phyloP scores from a whole-genome alignment of 37 sponge, comb jelly and placozoan genomes.

The Dysidea cf. avara region DNA sequence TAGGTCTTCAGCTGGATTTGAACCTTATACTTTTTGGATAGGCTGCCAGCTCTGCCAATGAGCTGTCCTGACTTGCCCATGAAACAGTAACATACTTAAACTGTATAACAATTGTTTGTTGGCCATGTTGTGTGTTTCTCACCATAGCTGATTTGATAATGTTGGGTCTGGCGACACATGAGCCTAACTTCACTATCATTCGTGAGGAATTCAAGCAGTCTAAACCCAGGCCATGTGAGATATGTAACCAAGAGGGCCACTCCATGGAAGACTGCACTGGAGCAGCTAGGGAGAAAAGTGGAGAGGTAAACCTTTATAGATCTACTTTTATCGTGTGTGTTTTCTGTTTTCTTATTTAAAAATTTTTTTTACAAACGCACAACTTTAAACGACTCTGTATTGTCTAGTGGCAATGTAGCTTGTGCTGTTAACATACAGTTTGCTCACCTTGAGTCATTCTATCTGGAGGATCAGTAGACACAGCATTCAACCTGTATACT shows the following conservation, averaged over 20 bases:
- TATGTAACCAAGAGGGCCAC: conserved; percentile 93
- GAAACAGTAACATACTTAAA: too few species aligned
- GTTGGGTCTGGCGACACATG: conserved; percentile 98
- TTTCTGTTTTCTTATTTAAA: neutral
- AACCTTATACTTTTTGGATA: too few species aligned
- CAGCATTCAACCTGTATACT: too few species aligned
- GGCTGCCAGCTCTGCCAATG: too few species aligned
- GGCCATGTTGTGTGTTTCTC: too few species aligned
- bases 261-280: conserved; percentile 90
- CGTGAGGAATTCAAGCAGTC: conserved; percentile 98
- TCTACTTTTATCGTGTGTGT: neutral
- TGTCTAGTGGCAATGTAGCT: too few species aligned
- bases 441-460: too few species aligned
- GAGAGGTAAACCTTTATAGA: conserved; percentile 64
- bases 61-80: too few species aligned
- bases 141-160: conserved; percentile 98
- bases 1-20: too few species aligned
- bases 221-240: conserved; percentile 87
- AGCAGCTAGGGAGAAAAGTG: conserved; percentile 63
- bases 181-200: conserved; percentile 98
- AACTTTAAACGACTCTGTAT: neutral
- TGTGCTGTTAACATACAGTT: too few species aligned
- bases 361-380: neutral
- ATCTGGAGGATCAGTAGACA: too few species aligned
- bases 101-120: too few species aligned